Evolutionary conservation across 1,140 invertebrate species (phyloP).

Genomic region (Trissolcus basalis): DNA sequence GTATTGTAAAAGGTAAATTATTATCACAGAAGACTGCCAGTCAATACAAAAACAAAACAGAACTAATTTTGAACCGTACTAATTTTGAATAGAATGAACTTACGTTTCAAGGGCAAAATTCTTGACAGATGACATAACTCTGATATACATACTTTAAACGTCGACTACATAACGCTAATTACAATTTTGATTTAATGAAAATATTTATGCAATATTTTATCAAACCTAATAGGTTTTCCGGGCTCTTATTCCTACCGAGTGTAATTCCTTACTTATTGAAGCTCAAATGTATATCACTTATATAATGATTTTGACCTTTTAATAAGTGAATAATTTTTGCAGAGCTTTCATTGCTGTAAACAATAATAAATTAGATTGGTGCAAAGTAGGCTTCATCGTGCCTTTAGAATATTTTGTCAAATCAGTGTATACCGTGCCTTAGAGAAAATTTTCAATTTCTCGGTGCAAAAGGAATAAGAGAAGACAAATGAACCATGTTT

Average conservation of each 20-base stretch:
- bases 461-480: slow-evolving; percentile 33
- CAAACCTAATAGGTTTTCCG: slow-evolving; percentile 61
- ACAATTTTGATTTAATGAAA: slow-evolving; percentile 15
- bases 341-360: no score
- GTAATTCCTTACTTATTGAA: no score
- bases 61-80: slow-evolving; percentile 52
- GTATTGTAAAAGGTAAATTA: slow-evolving; percentile 73
- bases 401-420: slow-evolving; percentile 68
- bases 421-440: slow-evolving; percentile 69
- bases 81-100: slow-evolving; percentile 51
- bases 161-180: neutral
- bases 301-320: slow-evolving; percentile 9
- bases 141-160: slow-evolving; percentile 4
- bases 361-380: no score
- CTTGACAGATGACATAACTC: slow-evolving; percentile 16
- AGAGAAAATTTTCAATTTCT: slow-evolving; percentile 38
- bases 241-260: slow-evolving; percentile 60
- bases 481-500: neutral
- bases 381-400: slow-evolving; percentile 65
- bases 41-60: slow-evolving; percentile 59
- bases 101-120: slow-evolving; percentile 43
- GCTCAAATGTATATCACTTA: slow-evolving; percentile 44
- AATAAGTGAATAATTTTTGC: slow-evolving; percentile 1
- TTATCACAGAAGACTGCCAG: slow-evolving; percentile 70
- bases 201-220: slow-evolving; percentile 20